These are phyloP conservation scores for Drosophila azteca DNA, from an alignment of 1,140 invertebrate genomes.

Conservation along the genomic window DNA sequence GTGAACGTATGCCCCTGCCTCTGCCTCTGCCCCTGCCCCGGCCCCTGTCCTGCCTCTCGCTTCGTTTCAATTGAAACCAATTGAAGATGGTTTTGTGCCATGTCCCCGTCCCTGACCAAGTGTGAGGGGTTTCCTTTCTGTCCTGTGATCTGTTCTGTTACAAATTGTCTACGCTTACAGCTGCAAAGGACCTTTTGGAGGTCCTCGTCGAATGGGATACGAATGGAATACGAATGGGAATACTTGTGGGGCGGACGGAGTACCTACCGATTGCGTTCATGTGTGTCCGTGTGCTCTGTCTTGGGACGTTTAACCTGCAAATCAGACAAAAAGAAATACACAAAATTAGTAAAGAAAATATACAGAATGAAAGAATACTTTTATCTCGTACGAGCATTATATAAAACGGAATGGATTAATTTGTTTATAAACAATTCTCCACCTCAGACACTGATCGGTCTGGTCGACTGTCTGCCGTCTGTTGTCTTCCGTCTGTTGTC, in stretches of 20 bases:
- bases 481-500: conserved; percentile 12
- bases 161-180: conserved; percentile 63
- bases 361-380: conserved; percentile 5
- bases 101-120: conserved; percentile 19
- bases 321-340: conserved; percentile 42
- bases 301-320: conserved; percentile 85
- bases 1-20: background rate
- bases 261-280: conserved; percentile 82
- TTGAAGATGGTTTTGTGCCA: conserved; percentile 29
- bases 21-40: background rate
- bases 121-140: conserved; percentile 26
- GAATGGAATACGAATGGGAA: background rate
- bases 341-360: conserved; percentile 24
- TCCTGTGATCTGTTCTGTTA: conserved; percentile 34
- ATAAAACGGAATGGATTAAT: conserved; percentile 41
- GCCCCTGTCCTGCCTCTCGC: background rate
- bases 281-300: conserved; percentile 84
- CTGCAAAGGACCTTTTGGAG: conserved; percentile 8
- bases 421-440: conserved; percentile 71
- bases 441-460: conserved; percentile 29
- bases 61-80: conserved; percentile 48
- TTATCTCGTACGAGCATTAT: conserved; percentile 29
- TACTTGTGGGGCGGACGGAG: background rate
- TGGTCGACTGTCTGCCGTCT: conserved; percentile 33
- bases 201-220: background rate